phyloP scores from a whole-genome alignment of 2,113 vertebrate species.

The Microcebus murinus region DNA sequence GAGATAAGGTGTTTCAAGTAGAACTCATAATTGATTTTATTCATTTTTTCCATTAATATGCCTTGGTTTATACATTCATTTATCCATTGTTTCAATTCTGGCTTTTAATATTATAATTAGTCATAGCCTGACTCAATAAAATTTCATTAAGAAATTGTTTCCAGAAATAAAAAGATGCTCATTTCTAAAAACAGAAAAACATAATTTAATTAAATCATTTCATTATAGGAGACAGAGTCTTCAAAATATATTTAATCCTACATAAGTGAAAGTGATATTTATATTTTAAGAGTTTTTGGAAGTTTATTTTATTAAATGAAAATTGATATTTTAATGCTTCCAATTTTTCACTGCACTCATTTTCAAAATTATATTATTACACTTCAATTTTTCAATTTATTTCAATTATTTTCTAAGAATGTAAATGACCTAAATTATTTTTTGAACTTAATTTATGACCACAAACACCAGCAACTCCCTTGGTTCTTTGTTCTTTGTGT shows the following conservation, averaged over 20 bases:
- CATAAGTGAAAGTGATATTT: slow-evolving; percentile 3
- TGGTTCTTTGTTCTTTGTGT: slow-evolving; percentile 30
- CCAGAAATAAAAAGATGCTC: neutral
- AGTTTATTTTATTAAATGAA: slow-evolving; percentile 35
- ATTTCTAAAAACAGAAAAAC: slow-evolving; percentile 17
- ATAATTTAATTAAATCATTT: slow-evolving; percentile 39
- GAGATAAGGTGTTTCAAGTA: neutral
- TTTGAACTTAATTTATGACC: neutral
- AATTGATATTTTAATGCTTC: slow-evolving; percentile 36
- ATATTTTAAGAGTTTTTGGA: neutral
- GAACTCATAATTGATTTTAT: slow-evolving; percentile 16
- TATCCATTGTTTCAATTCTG: neutral
- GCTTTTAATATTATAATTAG: slow-evolving; percentile 31
- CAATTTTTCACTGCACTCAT: neutral
- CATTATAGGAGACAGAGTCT: neutral
- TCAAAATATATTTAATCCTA: slow-evolving; percentile 36
- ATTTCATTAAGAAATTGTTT: neutral
- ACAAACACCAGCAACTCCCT: neutral
- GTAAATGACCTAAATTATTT: neutral
- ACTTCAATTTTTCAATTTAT: neutral
- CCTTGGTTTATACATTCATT: neutral
- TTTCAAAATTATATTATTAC: slow-evolving; percentile 1
- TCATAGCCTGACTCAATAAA: neutral
- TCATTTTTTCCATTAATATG: slow-evolving; percentile 18
- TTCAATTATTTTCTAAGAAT: neutral